Conservation (phyloP, 2,888 invertebrate species). For the Parapristionchus giblindavisi region DNA sequence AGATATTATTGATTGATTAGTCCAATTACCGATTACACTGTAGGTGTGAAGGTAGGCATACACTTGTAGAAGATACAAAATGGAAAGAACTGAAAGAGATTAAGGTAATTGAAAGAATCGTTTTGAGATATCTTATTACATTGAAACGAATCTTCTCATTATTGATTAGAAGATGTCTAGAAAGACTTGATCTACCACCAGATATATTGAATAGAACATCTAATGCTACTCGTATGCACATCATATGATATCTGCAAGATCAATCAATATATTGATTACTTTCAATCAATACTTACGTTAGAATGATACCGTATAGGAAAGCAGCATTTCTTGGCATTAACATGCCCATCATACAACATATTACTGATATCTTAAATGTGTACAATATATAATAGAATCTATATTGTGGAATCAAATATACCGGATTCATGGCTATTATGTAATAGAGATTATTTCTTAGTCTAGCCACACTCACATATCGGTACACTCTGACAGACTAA, state of each 20-base stretch:
- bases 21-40: not conserved
- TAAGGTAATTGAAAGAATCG: not conserved
- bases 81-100: constrained; percentile 28
- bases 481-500: constrained; percentile 4
- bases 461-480: constrained; percentile 16
- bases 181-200: constrained; percentile 8
- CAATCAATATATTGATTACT: not conserved
- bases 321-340: constrained; percentile 18
- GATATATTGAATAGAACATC: constrained; percentile 28
- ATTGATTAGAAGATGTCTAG: constrained; percentile 7
- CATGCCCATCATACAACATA: constrained; percentile 24
- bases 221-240: constrained; percentile 12
- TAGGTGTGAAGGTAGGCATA: constrained; percentile 4
- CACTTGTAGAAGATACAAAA: constrained; percentile 27
- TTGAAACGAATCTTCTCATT: constrained; percentile 25
- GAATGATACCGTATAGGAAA: constrained; percentile 23
- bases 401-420: too few species aligned
- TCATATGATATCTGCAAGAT: constrained; percentile 15
- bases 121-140: not conserved
- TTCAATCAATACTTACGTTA: constrained; percentile 2
- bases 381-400: too few species aligned
- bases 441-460: constrained; percentile 26
- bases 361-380: constrained; percentile 1
- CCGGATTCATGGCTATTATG: constrained; percentile 26
- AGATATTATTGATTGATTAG: not conserved